Evolutionary conservation across 35 echinoderm and acorn worm species (phyloP).

Genomic region (Lytechinus pictus): DNA sequence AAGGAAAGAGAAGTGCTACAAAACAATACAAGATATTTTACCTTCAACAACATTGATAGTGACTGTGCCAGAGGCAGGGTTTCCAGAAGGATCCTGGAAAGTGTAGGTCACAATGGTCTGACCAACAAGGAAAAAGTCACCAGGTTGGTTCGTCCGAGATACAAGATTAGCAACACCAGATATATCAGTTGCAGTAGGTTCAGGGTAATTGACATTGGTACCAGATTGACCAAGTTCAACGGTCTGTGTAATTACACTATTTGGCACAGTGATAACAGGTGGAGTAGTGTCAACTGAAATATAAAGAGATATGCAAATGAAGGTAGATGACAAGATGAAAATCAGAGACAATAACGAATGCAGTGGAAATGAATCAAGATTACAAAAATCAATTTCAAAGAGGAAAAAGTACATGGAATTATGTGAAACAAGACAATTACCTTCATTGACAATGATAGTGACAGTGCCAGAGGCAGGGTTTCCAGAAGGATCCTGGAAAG

Average conservation of each 20-base stretch:
- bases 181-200: constrained; percentile 39
- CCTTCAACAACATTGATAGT: constrained; percentile 37
- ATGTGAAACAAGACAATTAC: background rate
- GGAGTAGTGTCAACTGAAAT: constrained; percentile 48
- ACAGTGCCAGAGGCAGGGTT: constrained; percentile 35
- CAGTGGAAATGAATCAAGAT: too few relatives aligned
- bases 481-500: constrained; percentile 49
- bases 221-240: background rate
- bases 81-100: constrained; percentile 53
- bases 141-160: constrained; percentile 31
- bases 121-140: constrained; percentile 40
- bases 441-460: constrained; percentile 24
- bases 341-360: too few relatives aligned
- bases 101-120: constrained; percentile 25
- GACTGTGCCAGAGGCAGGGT: constrained; percentile 18
- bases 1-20: too few relatives aligned
- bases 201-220: background rate
- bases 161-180: background rate
- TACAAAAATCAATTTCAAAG: too few relatives aligned
- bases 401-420: too few relatives aligned
- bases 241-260: background rate
- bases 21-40: constrained; percentile 17
- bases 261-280: constrained; percentile 30
- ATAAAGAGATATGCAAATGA: too few relatives aligned
- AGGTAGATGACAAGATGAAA: too few relatives aligned